These are phyloP conservation scores for Caretta caretta DNA, from an alignment of 2,113 vertebrate species.

Conservation along the genomic window DNA sequence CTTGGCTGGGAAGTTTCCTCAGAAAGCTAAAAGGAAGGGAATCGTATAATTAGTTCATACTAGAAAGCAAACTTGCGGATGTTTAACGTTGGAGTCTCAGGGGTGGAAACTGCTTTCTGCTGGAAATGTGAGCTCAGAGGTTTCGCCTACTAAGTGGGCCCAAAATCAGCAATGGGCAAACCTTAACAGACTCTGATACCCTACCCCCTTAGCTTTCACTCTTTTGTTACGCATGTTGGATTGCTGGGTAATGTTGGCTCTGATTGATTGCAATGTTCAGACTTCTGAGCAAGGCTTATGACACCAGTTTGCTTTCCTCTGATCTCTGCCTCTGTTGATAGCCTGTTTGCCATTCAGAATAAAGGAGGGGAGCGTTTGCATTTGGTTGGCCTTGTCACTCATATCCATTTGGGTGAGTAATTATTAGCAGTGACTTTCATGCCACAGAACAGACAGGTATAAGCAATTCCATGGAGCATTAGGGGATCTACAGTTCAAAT, in stretches of 20 bases:
- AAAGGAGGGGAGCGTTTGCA: neutral
- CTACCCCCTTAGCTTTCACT: neutral
- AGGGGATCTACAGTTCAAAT: constrained; percentile 59
- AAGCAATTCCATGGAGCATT: constrained; percentile 55
- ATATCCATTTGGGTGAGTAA: neutral
- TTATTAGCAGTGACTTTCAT: constrained; percentile 47
- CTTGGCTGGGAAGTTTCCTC: neutral
- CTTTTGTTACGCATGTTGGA: neutral
- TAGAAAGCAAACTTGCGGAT: neutral
- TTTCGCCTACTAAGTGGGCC: neutral
- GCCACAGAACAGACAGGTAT: constrained; percentile 46
- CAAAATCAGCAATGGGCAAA: neutral
- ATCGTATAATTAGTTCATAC: neutral
- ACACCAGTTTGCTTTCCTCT: fast-evolving
- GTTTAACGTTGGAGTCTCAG: neutral
- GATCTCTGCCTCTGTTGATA: neutral
- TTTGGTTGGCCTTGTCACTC: neutral
- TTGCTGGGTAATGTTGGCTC: neutral
- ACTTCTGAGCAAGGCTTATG: neutral
- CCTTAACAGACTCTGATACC: neutral
- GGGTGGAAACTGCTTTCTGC: neutral
- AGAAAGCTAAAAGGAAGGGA: neutral
- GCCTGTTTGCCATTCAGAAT: neutral
- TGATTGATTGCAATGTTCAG: neutral
- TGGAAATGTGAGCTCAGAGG: neutral